Evolutionary conservation across 92 coral and sea anemone genomes (phyloP), one percentile per base, ranked within the genome.

Genomic region (Zoanthus gigantus): DNA sequence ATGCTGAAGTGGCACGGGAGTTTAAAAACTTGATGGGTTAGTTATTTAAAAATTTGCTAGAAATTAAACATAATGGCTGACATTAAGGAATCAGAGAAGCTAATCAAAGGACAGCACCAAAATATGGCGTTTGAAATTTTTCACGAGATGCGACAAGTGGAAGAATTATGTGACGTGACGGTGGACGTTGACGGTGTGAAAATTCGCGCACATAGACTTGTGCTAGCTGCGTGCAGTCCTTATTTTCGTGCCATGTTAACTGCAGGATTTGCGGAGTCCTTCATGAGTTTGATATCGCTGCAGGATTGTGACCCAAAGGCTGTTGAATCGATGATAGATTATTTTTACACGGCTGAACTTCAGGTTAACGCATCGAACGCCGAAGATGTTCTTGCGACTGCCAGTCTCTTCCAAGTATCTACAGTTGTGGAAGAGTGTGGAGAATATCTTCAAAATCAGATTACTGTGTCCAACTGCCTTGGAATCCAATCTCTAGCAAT

Each of bases 171-270:
- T 30, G 98, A 96, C 57, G 88, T 96, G 37, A 94, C 97, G 17
- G 92, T 96, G 2, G 91, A 90, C 60, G 94, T 95, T 12, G 79
- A 86, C 42, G 96, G 92, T 60, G 91, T 72, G 74, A 96, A 94
- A 71, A 88, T 96, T 3, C 90, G 95, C 18, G 98, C 94, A 12
- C 98, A 96, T 72, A 88, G 96, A 13, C 91, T 96, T 4, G 93
- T 96, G 15, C 85, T 96, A 29, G 96, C 98, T 1, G 98, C 98
- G 17, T 96, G 98, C 52, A 93, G 98, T 67, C 94, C 98, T 0
- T 94, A 96, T 88, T 96, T 96, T 78, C 95, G 98, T 54, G 98
- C 97, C 1, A 95, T 92, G 94, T 84, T 96, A 58, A 96, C 97
- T 47, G 85, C 95, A 0, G 94, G 94, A 1, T 95, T 94, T 56